Evolutionary conservation across 1,140 invertebrate species (phyloP).

Genomic region (Pissodes strobi): DNA sequence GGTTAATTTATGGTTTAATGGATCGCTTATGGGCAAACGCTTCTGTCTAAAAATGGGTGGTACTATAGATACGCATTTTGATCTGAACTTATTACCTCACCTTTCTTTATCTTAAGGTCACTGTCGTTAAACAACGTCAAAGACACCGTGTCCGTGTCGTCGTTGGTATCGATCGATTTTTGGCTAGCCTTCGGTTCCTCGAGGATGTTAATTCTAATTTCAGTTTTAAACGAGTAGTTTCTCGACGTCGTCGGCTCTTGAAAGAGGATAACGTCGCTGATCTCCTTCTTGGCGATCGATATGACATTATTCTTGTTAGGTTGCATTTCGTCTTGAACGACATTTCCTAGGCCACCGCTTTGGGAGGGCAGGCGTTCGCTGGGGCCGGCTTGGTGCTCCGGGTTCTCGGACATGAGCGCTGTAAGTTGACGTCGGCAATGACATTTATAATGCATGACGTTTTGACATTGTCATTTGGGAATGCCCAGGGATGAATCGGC

Average conservation of each 20-base stretch:
- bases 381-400: neutral
- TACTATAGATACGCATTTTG: no score
- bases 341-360: neutral
- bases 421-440: no score
- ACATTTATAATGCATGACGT: no score
- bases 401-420: no score
- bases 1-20: no score
- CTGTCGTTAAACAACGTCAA: slow-evolving; percentile 5
- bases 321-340: no score
- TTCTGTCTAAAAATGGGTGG: no score
- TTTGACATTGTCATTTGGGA: neutral
- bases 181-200: neutral
- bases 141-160: neutral
- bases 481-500: neutral
- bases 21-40: no score
- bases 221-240: slow-evolving; percentile 20
- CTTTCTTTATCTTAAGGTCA: neutral
- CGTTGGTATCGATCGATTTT: neutral
- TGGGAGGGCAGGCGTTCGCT: neutral
- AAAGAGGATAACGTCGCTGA: slow-evolving; percentile 18
- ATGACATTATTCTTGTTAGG: slow-evolving; percentile 15
- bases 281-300: slow-evolving; percentile 13
- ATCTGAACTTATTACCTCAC: neutral
- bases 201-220: slow-evolving; percentile 24
- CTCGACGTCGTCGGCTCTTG: slow-evolving; percentile 16